phyloP scores from a whole-genome alignment of 64 coral and sea anemone genomes.

The Dendronephthya gigantea region DNA sequence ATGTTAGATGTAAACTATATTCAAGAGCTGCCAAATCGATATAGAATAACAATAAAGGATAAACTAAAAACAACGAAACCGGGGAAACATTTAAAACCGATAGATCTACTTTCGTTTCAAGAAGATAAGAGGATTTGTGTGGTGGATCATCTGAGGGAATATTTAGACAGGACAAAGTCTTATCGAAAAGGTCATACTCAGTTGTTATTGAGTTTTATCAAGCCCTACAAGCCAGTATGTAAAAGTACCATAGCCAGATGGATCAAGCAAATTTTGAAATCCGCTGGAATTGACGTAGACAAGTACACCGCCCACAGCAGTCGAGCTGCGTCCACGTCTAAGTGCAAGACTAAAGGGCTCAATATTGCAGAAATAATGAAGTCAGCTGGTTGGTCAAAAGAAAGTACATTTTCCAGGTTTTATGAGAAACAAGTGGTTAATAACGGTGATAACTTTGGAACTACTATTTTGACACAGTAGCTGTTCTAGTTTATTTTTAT shows the following conservation, averaged over 20 bases:
- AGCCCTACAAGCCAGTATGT: conserved; percentile 16
- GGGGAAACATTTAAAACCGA: conserved; percentile 18
- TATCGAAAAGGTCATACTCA: neutral
- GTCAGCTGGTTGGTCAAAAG: neutral
- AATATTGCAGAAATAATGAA: neutral
- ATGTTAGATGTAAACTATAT: conserved; percentile 33
- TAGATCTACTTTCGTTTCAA: conserved; percentile 20
- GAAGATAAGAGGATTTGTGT: conserved; percentile 14
- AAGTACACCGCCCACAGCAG: neutral
- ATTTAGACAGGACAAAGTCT: conserved; percentile 24
- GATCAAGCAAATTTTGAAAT: conserved; percentile 15
- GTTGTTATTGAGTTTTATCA: conserved; percentile 16
- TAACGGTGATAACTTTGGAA: too few relatives aligned
- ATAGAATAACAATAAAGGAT: conserved; percentile 36
- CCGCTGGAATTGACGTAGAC: neutral
- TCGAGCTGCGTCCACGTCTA: neutral
- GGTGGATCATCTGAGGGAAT: conserved; percentile 27
- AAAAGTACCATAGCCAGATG: conserved; percentile 36
- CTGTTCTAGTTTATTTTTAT: too few relatives aligned
- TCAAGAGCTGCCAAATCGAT: neutral
- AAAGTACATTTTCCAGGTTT: neutral
- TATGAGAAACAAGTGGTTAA: too few relatives aligned
- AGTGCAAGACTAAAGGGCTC: neutral
- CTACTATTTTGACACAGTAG: too few relatives aligned
- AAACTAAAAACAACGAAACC: conserved; percentile 43